Evolutionary conservation across 2,888 invertebrate genomes (phyloP), one percentile per base, ranked within the genome.

Genomic region (Yponomeuta plumbellus): DNA sequence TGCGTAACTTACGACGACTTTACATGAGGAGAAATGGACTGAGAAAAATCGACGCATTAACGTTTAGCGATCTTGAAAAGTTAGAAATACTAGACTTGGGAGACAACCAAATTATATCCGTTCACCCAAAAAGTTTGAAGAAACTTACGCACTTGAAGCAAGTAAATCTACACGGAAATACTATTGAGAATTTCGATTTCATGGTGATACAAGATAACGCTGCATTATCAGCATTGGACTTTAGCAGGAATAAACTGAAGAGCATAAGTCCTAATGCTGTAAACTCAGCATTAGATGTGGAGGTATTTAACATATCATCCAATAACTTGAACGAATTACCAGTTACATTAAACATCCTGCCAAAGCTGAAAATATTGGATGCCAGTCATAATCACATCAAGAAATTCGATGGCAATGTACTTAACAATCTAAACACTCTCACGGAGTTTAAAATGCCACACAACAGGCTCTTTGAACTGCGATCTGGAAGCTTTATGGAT

Each of bases 351-450:
- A 94, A 94, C 67, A 93, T 94, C 70, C 86, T 97, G 70, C 92
- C 93, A 26, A 93, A 93, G 71, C 85, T 97, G 21, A 94, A 94
- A 79, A 88, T 94, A 67, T 88, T 97, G 63, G 96, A 97, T 80
- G 89, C 97, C 68, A 96, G 96, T 76, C 94, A 93, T 78, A 97
- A 97, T 83, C 93, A 95, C 70, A 92, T 97, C 57, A 93, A 94
- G 73, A 88, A 92, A 67, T 92, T 97, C 67, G 93, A 95, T 66
- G 93, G 94, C 0, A 94, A 94, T 72, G 92, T 94, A 0, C 88
- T 97, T 65, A 94, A 93, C 69, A 94, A 93, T 70, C 90, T 97
- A 76, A 92, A 93, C 56, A 93, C 94, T 61, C 88, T 97, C 21
- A 92, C 92, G 61, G 94, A 95, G 76, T 92, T 97, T 56, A 94